Conservation (phyloP, 1,140 invertebrate species). For the Drosophila nigrodunni region DNA sequence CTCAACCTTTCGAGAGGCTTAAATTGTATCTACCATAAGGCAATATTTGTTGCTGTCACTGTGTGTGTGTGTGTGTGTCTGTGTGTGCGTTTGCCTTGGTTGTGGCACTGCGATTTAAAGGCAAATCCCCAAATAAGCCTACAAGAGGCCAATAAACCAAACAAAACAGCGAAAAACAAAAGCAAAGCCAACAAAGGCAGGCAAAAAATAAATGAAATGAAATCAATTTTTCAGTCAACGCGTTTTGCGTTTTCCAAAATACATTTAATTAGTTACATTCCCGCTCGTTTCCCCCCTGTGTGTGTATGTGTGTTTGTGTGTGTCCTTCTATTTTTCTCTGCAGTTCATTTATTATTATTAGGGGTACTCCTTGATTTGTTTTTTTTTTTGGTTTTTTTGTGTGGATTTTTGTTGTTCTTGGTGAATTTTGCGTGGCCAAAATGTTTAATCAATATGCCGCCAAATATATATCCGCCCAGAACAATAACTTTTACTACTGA, state of each 20-base stretch:
- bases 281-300: slow-evolving; percentile 2
- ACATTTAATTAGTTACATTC: slow-evolving; percentile 67
- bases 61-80: neutral
- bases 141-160: slow-evolving; percentile 57
- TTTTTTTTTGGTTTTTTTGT: slow-evolving; percentile 7
- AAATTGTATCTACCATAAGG: slow-evolving; percentile 74
- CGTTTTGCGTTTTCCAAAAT: slow-evolving; percentile 62
- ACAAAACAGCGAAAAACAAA: slow-evolving; percentile 26
- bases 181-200: slow-evolving; percentile 1
- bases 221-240: slow-evolving; percentile 58
- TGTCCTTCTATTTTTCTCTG: slow-evolving; percentile 15
- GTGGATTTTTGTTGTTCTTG: slow-evolving; percentile 23
- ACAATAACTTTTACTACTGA: neutral
- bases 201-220: slow-evolving; percentile 23
- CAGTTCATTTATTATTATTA: slow-evolving; percentile 48
- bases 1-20: slow-evolving; percentile 75
- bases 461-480: slow-evolving; percentile 52
- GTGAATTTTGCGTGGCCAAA: slow-evolving; percentile 68
- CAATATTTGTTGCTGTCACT: slow-evolving; percentile 43
- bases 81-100: slow-evolving; percentile 47
- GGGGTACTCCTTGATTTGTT: slow-evolving; percentile 29
- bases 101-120: slow-evolving; percentile 70
- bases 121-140: slow-evolving; percentile 74
- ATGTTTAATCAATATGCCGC: slow-evolving; percentile 81
- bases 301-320: neutral